Evolutionary conservation across 2,113 vertebrate genomes (phyloP).

Genomic region (Emydura subglobosa): DNA sequence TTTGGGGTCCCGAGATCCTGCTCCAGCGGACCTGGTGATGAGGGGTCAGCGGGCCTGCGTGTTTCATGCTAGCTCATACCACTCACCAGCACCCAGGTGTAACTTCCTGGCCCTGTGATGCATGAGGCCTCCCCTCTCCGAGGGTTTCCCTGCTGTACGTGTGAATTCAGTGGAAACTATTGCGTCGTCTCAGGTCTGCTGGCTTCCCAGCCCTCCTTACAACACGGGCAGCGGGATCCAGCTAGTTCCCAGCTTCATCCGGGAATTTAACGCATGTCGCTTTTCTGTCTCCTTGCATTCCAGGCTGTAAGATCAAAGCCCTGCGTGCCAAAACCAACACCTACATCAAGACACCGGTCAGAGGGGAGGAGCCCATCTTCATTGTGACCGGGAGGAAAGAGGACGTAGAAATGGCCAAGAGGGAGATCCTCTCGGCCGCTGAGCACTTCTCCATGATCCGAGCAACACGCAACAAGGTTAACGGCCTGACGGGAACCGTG

Average conservation of each 20-base stretch:
- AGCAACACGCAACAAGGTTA: conserved; percentile 88
- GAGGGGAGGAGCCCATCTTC: conserved; percentile 94
- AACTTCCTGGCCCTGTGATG: background rate
- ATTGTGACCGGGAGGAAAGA: conserved; percentile 96
- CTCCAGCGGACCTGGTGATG: accelerated
- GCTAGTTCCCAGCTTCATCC: accelerated
- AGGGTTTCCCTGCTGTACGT: background rate
- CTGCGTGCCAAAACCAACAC: conserved; percentile 97
- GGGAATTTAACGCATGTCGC: background rate
- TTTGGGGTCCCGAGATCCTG: accelerated
- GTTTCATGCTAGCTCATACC: accelerated
- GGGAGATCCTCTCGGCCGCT: conserved; percentile 94
- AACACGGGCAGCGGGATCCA: accelerated
- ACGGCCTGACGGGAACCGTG: conserved; percentile 77
- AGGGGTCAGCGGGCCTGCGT: accelerated
- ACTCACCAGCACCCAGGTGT: background rate
- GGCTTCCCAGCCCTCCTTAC: accelerated
- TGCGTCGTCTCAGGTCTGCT: background rate
- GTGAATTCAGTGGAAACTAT: background rate
- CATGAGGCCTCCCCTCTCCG: accelerated
- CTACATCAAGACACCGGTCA: conserved; percentile 96
- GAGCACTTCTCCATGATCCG: conserved; percentile 98
- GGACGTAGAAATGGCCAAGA: conserved; percentile 96
- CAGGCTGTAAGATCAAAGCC: conserved; percentile 99
- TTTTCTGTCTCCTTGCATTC: accelerated